phyloP scores from a whole-genome alignment of 1,140 invertebrate genomes.

The Musca domestica region DNA sequence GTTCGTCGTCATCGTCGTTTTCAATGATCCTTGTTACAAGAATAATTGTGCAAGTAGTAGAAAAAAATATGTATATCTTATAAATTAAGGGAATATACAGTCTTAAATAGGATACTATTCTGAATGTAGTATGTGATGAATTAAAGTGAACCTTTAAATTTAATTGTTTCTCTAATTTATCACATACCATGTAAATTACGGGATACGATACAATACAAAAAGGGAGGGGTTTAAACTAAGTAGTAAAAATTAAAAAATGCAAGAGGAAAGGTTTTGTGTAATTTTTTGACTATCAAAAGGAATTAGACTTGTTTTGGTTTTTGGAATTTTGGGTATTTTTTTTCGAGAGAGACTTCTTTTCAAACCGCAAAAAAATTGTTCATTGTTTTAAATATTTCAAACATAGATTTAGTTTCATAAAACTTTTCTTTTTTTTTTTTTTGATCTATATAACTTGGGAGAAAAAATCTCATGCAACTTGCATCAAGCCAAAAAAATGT shows the following conservation, averaged over 20 bases:
- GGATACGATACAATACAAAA: not conserved
- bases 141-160: too few relatives aligned
- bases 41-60: not conserved
- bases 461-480: too few relatives aligned
- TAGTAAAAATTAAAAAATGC: not conserved
- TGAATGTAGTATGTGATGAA: too few relatives aligned
- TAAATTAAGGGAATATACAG: constrained; percentile 1
- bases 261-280: not conserved
- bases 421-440: too few relatives aligned
- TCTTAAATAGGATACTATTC: too few relatives aligned
- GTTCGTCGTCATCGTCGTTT: not conserved
- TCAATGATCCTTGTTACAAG: not conserved
- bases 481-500: too few relatives aligned
- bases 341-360: constrained; percentile 31
- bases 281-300: not conserved
- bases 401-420: too few relatives aligned
- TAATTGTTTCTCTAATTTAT: too few relatives aligned
- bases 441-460: too few relatives aligned
- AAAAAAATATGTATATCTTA: not conserved
- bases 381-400: constrained; percentile 2
- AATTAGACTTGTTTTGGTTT: too few relatives aligned
- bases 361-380: constrained; percentile 23
- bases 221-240: not conserved
- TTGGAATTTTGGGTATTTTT: not conserved
- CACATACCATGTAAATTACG: too few relatives aligned